Conservation (phyloP, 1,140 invertebrate species). For the Papilio dardanus region DNA sequence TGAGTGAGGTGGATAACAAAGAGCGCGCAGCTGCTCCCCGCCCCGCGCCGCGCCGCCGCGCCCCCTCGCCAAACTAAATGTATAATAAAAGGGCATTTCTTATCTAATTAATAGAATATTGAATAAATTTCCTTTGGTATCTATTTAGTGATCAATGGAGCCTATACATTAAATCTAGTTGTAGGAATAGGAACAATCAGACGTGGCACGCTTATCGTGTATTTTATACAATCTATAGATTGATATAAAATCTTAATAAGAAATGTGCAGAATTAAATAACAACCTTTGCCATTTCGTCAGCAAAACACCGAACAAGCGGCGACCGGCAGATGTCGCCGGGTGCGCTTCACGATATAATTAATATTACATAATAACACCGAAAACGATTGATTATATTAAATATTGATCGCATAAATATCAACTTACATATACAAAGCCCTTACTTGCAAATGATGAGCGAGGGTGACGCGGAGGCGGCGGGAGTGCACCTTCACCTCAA, state of each 20-base stretch:
- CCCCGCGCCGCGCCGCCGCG: background rate
- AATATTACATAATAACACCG: background rate
- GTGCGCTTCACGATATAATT: background rate
- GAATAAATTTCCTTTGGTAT: background rate
- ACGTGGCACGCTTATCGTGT: background rate
- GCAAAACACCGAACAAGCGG: background rate
- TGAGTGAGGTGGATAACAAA: constrained; percentile 34
- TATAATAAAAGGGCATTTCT: background rate
- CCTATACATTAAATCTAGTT: background rate
- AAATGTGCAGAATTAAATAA: background rate
- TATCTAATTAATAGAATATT: constrained; percentile 11
- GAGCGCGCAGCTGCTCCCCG: background rate
- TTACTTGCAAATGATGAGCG: background rate
- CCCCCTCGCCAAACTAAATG: background rate
- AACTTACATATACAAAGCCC: background rate
- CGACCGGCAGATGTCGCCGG: background rate
- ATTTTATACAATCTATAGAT: background rate
- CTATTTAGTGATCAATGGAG: background rate
- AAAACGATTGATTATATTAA: background rate
- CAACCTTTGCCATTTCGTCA: background rate
- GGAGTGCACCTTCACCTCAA: background rate
- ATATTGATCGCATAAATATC: background rate
- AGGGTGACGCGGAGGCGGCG: background rate
- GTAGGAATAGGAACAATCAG: constrained; percentile 15
- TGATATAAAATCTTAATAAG: background rate